Evolutionary conservation across 1,140 invertebrate species (phyloP).

Genomic region (Episyrphus balteatus): DNA sequence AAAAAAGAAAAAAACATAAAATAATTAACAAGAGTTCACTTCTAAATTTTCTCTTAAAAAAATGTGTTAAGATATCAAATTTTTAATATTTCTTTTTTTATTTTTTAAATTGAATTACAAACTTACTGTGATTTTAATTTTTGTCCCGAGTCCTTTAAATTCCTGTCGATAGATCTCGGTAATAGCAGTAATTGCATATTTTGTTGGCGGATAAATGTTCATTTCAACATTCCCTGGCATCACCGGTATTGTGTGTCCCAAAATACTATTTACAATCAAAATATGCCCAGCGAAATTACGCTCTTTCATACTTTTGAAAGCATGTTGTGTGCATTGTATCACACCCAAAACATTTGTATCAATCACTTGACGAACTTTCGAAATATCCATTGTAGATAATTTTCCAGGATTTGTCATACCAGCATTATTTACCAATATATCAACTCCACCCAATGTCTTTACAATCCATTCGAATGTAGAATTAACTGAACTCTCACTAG

Average conservation of each 20-base stretch:
- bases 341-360: slow-evolving; percentile 55
- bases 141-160: slow-evolving; percentile 39
- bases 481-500: slow-evolving; percentile 50
- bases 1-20: neutral
- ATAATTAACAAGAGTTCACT: slow-evolving; percentile 4
- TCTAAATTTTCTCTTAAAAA: neutral
- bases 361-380: slow-evolving; percentile 36
- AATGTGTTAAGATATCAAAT: no score
- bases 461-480: slow-evolving; percentile 53
- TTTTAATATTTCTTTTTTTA: no score
- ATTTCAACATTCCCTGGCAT: neutral
- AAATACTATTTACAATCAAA: slow-evolving; percentile 5
- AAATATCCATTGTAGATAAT: slow-evolving; percentile 12
- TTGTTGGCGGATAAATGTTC: slow-evolving; percentile 46
- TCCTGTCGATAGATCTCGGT: slow-evolving; percentile 47
- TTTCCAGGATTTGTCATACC: slow-evolving; percentile 42
- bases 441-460: slow-evolving; percentile 48
- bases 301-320: slow-evolving; percentile 51
- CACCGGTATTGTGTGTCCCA: slow-evolving; percentile 6
- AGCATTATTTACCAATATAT: slow-evolving; percentile 66
- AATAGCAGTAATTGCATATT: slow-evolving; percentile 46
- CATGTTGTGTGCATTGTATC: slow-evolving; percentile 48
- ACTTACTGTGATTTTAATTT: slow-evolving; percentile 48
- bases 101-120: slow-evolving; percentile 12
- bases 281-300: slow-evolving; percentile 51